Evolutionary conservation across 2,113 vertebrate genomes (phyloP), one percentile per base, ranked within the genome.

Genomic region (Reinhardtius hippoglossoides): DNA sequence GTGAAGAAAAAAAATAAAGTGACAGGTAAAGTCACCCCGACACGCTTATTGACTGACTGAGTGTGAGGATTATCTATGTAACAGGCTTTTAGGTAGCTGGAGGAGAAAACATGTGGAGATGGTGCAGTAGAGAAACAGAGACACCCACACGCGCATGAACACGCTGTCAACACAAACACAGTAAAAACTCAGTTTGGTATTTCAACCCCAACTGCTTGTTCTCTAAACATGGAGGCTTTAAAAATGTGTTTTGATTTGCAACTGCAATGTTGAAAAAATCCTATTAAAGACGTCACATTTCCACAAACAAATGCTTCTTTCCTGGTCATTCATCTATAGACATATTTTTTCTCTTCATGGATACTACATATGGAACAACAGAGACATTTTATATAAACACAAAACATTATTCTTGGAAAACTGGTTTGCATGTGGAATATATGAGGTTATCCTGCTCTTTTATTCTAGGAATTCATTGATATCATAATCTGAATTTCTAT

Each of bases 1-100:
- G 55, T 74, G 21, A 23, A 86, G 16, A 48, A 48, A 48, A 48
- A 48, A 48, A 46, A 46, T 2, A 80, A 76, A 67, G 23, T 88
- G 89, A 87, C 91, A 91, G 84, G 72, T 80, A 90, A 91, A 91
- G 91, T 92, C 91, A 90, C 85, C 84, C 64, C 79, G 55, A 85
- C 81, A 63, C n/a, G 37, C 52, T 63, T 82, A 82, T 74, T 84
- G 91, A 90, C 86, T 85, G 90, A 74, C 83, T 69, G 85, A 81
- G 75, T 3, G 64, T 24, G 66, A 54, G 87, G 86, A 89, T 86
- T 89, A 88, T 83, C 84, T 71, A 9, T 24, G 40, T 76, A 83
- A 59, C 67, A 74, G 81, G 67, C 79, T 31, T 82, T 82, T 55
- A 67, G 63, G 67, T 65, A 44, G 71, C 18, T 66, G 69, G 42